Base-by-base conservation (phyloP, 2,797 vertebrate species). In the Pygocentrus nattereri region DNA sequence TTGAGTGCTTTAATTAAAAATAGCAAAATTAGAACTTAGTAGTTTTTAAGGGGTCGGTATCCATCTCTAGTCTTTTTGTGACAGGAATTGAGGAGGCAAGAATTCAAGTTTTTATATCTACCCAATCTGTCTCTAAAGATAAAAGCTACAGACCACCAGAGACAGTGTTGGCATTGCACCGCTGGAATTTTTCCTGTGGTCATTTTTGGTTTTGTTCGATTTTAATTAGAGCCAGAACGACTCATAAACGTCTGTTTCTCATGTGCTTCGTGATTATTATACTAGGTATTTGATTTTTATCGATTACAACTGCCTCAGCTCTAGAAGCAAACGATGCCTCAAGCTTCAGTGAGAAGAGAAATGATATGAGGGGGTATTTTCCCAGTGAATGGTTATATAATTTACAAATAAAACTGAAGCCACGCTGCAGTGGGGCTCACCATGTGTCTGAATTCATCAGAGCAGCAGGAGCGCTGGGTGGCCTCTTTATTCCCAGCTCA, bases 401-500 rank as follows among this genome's bases (percentile, higher is more conserved):
- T n/a, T n/a, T n/a, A n/a, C n/a, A n/a, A n/a, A n/a, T n/a, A n/a
- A n/a, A n/a, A n/a, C n/a, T n/a, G n/a, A n/a, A n/a, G n/a, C n/a
- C n/a, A n/a, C n/a, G n/a, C n/a, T n/a, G n/a, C n/a, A n/a, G n/a
- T n/a, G n/a, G n/a, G n/a, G n/a, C n/a, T n/a, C n/a, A n/a, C n/a
- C n/a, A n/a, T n/a, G 30, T 74, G 71, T 85, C 52, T 58, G 8
- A 76, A 71, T 52, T 65, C 73, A 78, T 85, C 56, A 62, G 84
- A 89, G 85, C 87, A 77, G 76, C 65, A 71, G 25, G 85, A 83
- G 62, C 84, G 82, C 34, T 56, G 75, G 78, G 68, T n/a, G 41
- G 65, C n/a, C 62, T 23, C 4, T 85, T 88, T 75, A 41, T 68
- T 64, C 67, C 49, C 79, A 77, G 85, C 87, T 92, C 89, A 90